A percentile compares a stretch with the other conserved stretches of the same genome.
Evolutionary conservation across 64 coral and sea anemone genomes (phyloP).

Genomic region (Pocillopora damicornis): DNA sequence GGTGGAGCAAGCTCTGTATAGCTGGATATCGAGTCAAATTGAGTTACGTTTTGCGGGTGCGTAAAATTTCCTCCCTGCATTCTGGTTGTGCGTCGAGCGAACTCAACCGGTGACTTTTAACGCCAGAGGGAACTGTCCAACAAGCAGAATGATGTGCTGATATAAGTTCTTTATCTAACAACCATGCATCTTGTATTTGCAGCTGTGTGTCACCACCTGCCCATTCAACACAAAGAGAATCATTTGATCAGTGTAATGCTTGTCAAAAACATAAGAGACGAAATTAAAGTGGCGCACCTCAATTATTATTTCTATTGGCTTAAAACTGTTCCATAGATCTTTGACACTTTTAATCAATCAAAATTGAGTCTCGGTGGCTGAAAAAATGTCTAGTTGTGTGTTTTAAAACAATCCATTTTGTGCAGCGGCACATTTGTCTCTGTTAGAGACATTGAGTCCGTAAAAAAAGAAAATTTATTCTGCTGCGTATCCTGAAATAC

Average conservation of each 20-base stretch:
- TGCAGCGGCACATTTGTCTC: too few relatives aligned
- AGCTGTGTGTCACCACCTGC: slow-evolving; percentile 34
- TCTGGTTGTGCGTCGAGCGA: not conserved
- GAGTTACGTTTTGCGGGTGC: not conserved
- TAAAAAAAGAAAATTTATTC: too few relatives aligned
- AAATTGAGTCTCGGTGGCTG: too few relatives aligned
- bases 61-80: slow-evolving; percentile 10
- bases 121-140: too few relatives aligned
- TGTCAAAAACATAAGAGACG: not conserved
- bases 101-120: not conserved
- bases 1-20: slow-evolving; percentile 15
- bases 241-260: not conserved
- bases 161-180: not conserved
- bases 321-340: too few relatives aligned
- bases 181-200: not conserved
- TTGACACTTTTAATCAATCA: too few relatives aligned
- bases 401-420: too few relatives aligned
- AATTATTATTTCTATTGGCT: not conserved
- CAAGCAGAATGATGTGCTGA: not conserved
- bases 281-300: not conserved
- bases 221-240: not conserved
- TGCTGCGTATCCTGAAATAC: too few relatives aligned
- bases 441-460: too few relatives aligned
- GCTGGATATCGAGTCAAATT: not conserved
- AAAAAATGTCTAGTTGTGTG: too few relatives aligned